Evolutionary conservation across 2,113 vertebrate genomes (phyloP), one percentile per base, ranked within the genome.

Genomic region (Festucalex cinctus): DNA sequence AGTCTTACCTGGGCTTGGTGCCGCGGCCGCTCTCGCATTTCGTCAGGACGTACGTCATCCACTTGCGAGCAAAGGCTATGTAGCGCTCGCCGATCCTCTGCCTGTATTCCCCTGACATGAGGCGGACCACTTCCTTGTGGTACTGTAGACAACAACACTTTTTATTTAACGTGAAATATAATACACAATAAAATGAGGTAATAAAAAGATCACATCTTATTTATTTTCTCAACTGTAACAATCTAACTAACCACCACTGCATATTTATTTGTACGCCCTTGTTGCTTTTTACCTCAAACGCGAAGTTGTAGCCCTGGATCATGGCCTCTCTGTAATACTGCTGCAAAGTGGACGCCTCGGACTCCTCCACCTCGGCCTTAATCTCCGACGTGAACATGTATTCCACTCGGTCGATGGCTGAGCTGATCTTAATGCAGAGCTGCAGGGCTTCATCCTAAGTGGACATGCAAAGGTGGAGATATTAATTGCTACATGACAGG

Each of bases 241-340:
- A 36, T 37, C 16, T 32, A 17, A n/a, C 16, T 32, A 17, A n/a
- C 37, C 35, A 20, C 9, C 10, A 2, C 3, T 59, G 28, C 8
- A 22, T 13, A 61, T 41, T 39, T 32, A 35, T 57, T 46, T 1
- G 5, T 46, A 6, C n/a, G 14, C 1, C 32, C 5, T 7, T n/a
- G 9, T 16, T n/a, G 36, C 9, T 19, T 76, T 91, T 81, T 83
- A 99, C 97, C 94, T 99, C 97, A 44, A 99, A 99, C 57, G 97
- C 97, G 81, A 99, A 99, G 81, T 99, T 99, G 88, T 98, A 98
- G 39, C 93, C 94, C 81, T 99, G 97, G 85, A 97, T 96, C 97
- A 98, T 98, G 7, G 97, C 96, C 79, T 99, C 97, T 68, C 97
- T 92, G 86, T 96, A 94, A 88, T 98, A 99, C 68, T 98, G 97